phyloP scores from a whole-genome alignment of 2,797 vertebrate genomes.

The Gallinago nigripennis region DNA sequence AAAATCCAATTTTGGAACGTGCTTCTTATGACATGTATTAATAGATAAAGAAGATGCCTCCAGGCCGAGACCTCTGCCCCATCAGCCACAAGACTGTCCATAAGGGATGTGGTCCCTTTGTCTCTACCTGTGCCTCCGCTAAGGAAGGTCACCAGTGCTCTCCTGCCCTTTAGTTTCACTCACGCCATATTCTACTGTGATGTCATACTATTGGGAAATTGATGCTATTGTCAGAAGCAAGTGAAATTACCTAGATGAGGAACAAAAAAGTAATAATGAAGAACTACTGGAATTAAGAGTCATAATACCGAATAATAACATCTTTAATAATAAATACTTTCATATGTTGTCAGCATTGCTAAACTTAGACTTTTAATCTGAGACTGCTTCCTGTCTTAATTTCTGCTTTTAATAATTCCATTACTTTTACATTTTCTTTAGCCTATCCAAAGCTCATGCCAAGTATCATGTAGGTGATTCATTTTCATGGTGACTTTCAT shows the following conservation, averaged over 20 bases:
- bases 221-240: not conserved
- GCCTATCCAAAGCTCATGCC: not conserved
- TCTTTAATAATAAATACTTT: not conserved
- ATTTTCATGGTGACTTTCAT: not conserved
- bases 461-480: not conserved
- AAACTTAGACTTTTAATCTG: not conserved
- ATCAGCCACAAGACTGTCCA: rapidly evolving
- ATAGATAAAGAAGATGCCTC: not conserved
- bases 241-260: not conserved
- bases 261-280: not conserved
- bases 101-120: not conserved
- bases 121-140: not conserved
- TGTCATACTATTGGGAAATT: not conserved
- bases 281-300: not conserved
- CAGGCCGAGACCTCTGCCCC: not conserved
- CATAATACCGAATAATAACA: not conserved
- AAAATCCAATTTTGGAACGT: not conserved
- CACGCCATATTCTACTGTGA: not conserved
- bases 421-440: not conserved
- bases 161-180: not conserved
- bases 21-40: not conserved
- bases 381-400: not conserved
- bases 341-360: not conserved
- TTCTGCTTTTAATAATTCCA: not conserved
- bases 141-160: not conserved